Evolutionary conservation across 2,797 vertebrate genomes (phyloP).

Genomic region (Atherinosoma microstoma): DNA sequence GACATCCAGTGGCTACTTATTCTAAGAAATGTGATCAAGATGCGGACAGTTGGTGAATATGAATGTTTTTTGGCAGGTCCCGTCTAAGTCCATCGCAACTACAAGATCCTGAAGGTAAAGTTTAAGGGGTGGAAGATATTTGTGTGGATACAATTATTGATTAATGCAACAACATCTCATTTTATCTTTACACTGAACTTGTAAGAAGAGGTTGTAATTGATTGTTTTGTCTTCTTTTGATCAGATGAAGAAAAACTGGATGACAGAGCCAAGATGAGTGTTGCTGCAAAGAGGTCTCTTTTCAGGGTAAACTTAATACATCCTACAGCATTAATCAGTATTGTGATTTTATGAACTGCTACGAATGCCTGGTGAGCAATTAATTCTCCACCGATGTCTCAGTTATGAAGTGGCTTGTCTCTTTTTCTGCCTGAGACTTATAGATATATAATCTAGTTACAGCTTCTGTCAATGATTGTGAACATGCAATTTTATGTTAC

Average conservation of each 20-base stretch:
- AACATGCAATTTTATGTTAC: too few species aligned
- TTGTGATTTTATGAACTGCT: not conserved
- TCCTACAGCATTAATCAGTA: not conserved
- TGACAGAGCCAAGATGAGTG: conserved; percentile 96
- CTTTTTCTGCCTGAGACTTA: too few species aligned
- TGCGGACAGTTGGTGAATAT: not conserved
- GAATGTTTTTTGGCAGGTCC: conserved; percentile 79
- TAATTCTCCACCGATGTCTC: not conserved
- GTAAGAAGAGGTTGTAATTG: not conserved
- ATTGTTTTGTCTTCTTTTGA: conserved; percentile 14
- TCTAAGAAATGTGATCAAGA: not conserved
- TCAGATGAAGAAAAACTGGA: conserved; percentile 94
- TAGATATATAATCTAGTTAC: not conserved
- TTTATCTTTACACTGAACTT: not conserved
- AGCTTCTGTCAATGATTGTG: too few species aligned
- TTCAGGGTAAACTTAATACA: conserved; percentile 88
- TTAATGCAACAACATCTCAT: not conserved
- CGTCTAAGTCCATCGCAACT: conserved; percentile 85
- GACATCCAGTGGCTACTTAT: not conserved
- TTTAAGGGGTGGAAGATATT: not conserved
- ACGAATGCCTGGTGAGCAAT: not conserved
- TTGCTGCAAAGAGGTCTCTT: conserved; percentile 96
- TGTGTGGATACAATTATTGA: not conserved
- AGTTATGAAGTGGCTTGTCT: too few species aligned
- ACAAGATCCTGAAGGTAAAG: conserved; percentile 85